Evolutionary conservation across 2,113 vertebrate genomes (phyloP), one percentile per base, ranked within the genome.

Genomic region (Calidris pugnax): DNA sequence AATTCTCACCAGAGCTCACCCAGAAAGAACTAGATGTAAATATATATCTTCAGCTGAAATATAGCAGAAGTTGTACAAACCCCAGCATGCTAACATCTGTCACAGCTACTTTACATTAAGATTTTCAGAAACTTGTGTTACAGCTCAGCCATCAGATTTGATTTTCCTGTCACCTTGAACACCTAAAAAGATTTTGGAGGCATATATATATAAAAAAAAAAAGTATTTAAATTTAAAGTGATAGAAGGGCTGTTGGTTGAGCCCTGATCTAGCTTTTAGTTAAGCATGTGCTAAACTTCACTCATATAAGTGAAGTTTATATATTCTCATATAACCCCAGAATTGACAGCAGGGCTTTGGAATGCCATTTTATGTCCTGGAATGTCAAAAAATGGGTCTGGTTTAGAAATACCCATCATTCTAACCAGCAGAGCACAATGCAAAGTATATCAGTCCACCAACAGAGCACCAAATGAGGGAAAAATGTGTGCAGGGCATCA

Each of bases 91-190:
- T 90, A 95, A 95, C 95, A 97, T 97, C 92, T 96, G 96, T 87
- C 94, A 93, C 86, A 91, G 89, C 71, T 82, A 89, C 85, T 96
- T 95, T 64, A 50, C 77, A 57, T 67, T 74, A 80, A 81, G 76
- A 85, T 88, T 78, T 89, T 90, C 72, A 89, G 91, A 82, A 90
- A 96, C 95, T 85, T 89, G 86, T 81, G 48, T 27, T 74, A 35
- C 73, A 94, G 93, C 92, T 97, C 79, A 97, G 87, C 92, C 86
- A 89, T 96, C 96, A 95, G 89, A 92, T 93, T 93, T 96, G 94
- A 88, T 96, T 97, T 72, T 92, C 92, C 91, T 96, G 20, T 89
- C 95, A 91, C 89, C 92, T 95, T 91, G 87, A 89, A 94, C 86
- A 95, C 89, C 95, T 86, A 92, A 77, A 96, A 92, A 91, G 86